Base-by-base conservation (phyloP, 2,888 invertebrate species). In the Scelioninae gen. 1 region DNA sequence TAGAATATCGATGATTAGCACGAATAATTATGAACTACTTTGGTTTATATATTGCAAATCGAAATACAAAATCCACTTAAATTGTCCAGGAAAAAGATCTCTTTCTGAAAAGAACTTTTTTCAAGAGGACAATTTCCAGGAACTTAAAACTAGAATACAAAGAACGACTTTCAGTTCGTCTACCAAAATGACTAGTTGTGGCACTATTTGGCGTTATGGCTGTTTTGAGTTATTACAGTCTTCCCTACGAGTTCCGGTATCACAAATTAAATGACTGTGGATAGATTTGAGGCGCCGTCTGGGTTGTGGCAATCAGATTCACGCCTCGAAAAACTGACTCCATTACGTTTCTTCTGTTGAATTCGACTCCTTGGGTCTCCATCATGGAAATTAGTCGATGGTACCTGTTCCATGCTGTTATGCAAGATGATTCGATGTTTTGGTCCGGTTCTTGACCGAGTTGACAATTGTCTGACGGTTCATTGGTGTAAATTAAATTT, bases 251-350 rank as follows among this genome's bases (percentile, higher is more conserved):
- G 0, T 9, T 13, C 31, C 23, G 47, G 1, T 15, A 63, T 78
- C 69, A 78, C 38, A 63, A 69, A 16, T 79, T 63, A 11, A 66
- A 60, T n/a, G 71, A 38, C 40, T 56, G 68, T 16, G 38, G 71
- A 34, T 32, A 65, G 23, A 11, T 32, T 13, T 47, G 40, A n/a
- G 79, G 13, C 4, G 47, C 63, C 29, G 71, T 10, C 23, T 68
- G 74, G 5, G 31, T 85, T 13, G 83, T 77, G 72, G 91, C 91
- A 71, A 89, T 86, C 58, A 92, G 88, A 87, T 92, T 88, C 53
- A 86, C 86, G 9, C 92, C 92, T 31, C 91, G 91, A 82, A 91
- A 92, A 87, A 91, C 89, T n/a, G 92, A 89, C 53, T 92, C 92
- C 82, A 92, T 87, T 62, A 89, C 69, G 31, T 87, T 84, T 84